Conservation (phyloP, 2,888 invertebrate species). For the Campopleginae sp. region DNA sequence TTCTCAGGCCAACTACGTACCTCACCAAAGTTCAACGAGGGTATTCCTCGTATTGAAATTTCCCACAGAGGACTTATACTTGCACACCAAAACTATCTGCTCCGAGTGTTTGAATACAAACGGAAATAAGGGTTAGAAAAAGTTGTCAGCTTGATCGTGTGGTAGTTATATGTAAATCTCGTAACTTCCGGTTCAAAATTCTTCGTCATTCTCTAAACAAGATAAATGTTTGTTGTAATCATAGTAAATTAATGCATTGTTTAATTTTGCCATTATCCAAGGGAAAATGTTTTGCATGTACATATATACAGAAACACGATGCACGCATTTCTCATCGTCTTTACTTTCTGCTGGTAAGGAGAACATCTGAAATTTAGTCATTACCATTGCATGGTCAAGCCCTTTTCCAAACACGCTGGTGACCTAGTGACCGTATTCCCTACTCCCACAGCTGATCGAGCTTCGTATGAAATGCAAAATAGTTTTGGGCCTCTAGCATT, state of each 20-base stretch:
- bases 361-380: too few species aligned
- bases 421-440: too few species aligned
- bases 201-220: constrained; percentile 3
- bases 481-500: too few species aligned
- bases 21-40: constrained; percentile 69
- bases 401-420: too few species aligned
- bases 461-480: too few species aligned
- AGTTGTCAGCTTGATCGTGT: constrained; percentile 46
- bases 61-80: constrained; percentile 20
- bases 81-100: constrained; percentile 26
- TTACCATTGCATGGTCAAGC: too few species aligned
- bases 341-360: too few species aligned
- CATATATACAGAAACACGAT: neutral
- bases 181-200: constrained; percentile 44
- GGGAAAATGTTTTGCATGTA: neutral
- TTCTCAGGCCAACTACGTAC: constrained; percentile 43
- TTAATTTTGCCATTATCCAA: neutral
- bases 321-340: neutral
- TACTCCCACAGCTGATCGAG: too few species aligned
- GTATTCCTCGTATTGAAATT: constrained; percentile 9
- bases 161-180: constrained; percentile 17
- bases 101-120: constrained; percentile 55
- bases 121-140: constrained; percentile 43
- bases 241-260: neutral
- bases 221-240: neutral